Percentiles rank a stretch among this genome's conserved stretches.
phyloP scores from a whole-genome alignment of 2,888 invertebrate genomes.

The Cerastoderma edule region DNA sequence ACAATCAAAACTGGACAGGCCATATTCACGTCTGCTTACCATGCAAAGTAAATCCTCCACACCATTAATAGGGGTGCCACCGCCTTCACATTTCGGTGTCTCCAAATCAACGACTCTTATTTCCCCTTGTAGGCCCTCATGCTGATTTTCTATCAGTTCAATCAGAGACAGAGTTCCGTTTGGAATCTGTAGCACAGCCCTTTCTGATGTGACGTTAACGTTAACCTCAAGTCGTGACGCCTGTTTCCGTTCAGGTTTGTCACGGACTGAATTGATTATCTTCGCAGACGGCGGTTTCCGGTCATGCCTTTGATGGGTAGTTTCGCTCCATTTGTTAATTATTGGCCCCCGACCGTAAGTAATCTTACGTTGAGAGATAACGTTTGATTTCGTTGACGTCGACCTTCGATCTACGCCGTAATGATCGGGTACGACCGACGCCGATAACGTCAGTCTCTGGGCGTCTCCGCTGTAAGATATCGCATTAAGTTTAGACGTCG shows the following conservation, averaged over 20 bases:
- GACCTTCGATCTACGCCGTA: too few relatives aligned
- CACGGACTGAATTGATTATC: not conserved
- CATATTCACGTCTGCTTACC: conserved; percentile 31
- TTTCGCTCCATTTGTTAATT: too few relatives aligned
- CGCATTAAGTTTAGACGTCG: too few relatives aligned
- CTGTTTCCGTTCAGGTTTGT: not conserved
- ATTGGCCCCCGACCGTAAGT: too few relatives aligned
- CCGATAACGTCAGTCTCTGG: too few relatives aligned
- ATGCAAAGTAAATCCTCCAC: conserved; percentile 55
- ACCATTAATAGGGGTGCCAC: conserved; percentile 6
- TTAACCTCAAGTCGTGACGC: not conserved
- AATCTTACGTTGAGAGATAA: not conserved
- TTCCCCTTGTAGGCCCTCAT: conserved; percentile 7
- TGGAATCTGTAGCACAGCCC: conserved; percentile 24
- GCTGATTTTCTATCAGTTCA: conserved; percentile 30
- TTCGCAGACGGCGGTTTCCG: too few relatives aligned
- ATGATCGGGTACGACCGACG: too few relatives aligned
- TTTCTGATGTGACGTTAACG: not conserved
- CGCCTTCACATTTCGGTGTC: conserved; percentile 9
- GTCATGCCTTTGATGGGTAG: too few relatives aligned
- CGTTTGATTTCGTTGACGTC: not conserved
- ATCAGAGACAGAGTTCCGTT: conserved; percentile 25
- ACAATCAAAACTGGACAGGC: too few relatives aligned
- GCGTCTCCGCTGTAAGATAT: too few relatives aligned
- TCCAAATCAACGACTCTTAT: not conserved